Base-by-base conservation (phyloP, 2,113 vertebrate species). In the Sceloporus undulatus region DNA sequence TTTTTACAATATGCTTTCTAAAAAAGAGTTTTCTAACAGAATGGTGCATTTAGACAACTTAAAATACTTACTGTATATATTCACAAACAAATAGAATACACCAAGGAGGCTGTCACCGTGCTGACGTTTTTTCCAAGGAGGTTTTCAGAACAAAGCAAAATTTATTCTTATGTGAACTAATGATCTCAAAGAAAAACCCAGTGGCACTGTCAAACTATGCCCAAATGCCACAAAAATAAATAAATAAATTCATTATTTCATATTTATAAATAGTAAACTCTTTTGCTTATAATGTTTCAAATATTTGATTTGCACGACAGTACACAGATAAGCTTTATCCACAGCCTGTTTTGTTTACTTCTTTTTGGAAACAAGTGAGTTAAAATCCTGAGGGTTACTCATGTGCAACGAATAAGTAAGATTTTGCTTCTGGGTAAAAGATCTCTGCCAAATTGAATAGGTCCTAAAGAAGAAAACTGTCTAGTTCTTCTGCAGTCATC, bases 11-110 rank as follows among this genome's bases (percentile, higher is more conserved):
- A 25, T 79, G 74, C 78, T 66, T 76, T 68, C 48, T 48, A 3
- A 83, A 80, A 91, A 84, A 89, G 76, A 86, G 52, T 77, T 83
- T 59, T 18, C 1, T 85, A 87, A 86, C 89, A 82, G 40, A 83
- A 65, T 75, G 13, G 42, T 14, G 52, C 74, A 76, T 54, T 27
- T 5, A 74, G 1, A 16, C 42, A 23, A 81, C 13, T 79, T 29
- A 48, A 2, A 14, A 38, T 27, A 14, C 27, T 40, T 86, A 91
- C 91, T 48, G 80, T 0, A 9, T 90, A 59, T 71, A 82, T 87
- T 70, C 76, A 76, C 74, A 74, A 82, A 34, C 82, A 66, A 82
- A 1, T 38, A 88, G 77, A 65, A 56, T 70, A 84, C 6, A 34
- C 23, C 34, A 68, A 82, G 14, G 38, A 42, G 42, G 9, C 66